phyloP scores from a whole-genome alignment of 1,140 invertebrate species.

The Sminthurides bifidus region DNA sequence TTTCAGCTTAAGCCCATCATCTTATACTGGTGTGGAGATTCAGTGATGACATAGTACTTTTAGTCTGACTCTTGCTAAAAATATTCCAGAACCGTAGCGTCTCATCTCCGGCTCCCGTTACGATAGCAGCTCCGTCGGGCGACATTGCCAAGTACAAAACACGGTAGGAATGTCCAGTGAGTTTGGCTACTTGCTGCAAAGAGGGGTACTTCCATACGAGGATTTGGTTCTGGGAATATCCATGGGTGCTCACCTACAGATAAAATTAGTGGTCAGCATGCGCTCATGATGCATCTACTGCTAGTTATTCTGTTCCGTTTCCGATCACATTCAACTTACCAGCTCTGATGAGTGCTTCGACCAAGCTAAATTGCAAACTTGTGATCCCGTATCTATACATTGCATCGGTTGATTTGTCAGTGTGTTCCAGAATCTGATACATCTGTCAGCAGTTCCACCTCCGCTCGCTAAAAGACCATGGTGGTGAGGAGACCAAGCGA shows the following conservation, averaged over 20 bases:
- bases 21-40: slow-evolving; percentile 89
- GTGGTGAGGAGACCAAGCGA: slow-evolving; percentile 99
- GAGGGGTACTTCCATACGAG: slow-evolving; percentile 99
- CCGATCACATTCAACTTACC: slow-evolving; percentile 45
- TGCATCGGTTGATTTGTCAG: slow-evolving; percentile 98
- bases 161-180: slow-evolving; percentile 94
- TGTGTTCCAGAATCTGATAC: slow-evolving; percentile 98
- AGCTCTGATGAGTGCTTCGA: slow-evolving; percentile 96
- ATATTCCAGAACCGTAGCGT: slow-evolving; percentile 99
- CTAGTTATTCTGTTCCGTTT: neutral
- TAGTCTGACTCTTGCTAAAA: slow-evolving; percentile 90
- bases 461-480: slow-evolving; percentile 94
- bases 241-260: slow-evolving; percentile 77
- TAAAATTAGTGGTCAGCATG: no score
- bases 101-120: slow-evolving; percentile 98
- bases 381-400: slow-evolving; percentile 96
- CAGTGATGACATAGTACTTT: slow-evolving; percentile 86
- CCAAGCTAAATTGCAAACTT: slow-evolving; percentile 97
- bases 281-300: no score
- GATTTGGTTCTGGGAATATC: slow-evolving; percentile 99
- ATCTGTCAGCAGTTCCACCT: slow-evolving; percentile 96
- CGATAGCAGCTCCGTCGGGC: slow-evolving; percentile 97
- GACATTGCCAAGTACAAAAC: slow-evolving; percentile 96
- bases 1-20: slow-evolving; percentile 35
- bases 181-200: slow-evolving; percentile 90